These are phyloP conservation scores for Gobionotothen gibberifrons DNA, from an alignment of 2,797 vertebrate species.

Conservation along the genomic window DNA sequence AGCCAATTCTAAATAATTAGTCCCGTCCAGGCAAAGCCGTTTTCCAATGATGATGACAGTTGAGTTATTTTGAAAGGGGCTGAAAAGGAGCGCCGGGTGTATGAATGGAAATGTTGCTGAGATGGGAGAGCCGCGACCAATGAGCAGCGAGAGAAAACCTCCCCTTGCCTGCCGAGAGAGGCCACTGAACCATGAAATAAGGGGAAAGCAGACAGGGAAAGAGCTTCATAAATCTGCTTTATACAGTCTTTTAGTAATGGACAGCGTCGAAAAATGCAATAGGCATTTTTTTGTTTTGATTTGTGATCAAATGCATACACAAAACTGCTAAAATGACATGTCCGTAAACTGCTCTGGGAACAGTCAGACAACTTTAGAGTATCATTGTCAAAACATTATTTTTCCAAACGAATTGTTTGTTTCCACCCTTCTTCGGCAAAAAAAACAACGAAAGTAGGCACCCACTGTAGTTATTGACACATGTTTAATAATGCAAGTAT, in stretches of 20 bases:
- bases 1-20: constrained; percentile 73
- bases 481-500: not conserved
- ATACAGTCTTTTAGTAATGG: constrained; percentile 11
- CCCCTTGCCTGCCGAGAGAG: constrained; percentile 75
- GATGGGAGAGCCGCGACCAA: constrained; percentile 80
- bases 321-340: not conserved
- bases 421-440: not conserved
- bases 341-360: not conserved
- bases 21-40: constrained; percentile 72
- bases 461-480: not conserved
- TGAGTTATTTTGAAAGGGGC: constrained; percentile 76
- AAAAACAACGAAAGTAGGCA: not conserved
- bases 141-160: constrained; percentile 82
- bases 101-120: constrained; percentile 81
- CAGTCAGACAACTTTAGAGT: not conserved
- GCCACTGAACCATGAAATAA: constrained; percentile 87
- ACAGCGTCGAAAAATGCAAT: not conserved
- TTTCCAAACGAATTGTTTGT: not conserved
- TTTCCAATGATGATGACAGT: constrained; percentile 77
- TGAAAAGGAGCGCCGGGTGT: constrained; percentile 74
- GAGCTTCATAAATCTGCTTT: constrained; percentile 78
- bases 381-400: not conserved
- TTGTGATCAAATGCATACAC: not conserved
- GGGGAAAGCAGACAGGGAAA: constrained; percentile 76
- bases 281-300: not conserved